phyloP scores from a whole-genome alignment of 2,113 vertebrate genomes.

The Rostratula benghalensis region DNA sequence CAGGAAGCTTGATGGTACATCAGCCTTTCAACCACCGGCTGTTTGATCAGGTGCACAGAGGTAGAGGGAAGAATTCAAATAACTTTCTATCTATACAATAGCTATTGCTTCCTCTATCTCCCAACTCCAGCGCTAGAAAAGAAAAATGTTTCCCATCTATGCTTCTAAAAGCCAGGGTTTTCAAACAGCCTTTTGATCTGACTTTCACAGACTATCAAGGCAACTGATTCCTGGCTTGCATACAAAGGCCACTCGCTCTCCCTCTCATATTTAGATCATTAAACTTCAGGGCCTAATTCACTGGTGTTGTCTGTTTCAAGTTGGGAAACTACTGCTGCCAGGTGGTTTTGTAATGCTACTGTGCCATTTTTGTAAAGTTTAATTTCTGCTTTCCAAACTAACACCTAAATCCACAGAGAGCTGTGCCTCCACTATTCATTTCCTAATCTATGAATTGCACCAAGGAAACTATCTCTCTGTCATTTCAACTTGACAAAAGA shows the following conservation, averaged over 20 bases:
- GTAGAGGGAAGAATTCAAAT: constrained; percentile 9
- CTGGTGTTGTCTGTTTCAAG: neutral
- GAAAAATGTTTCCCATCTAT: constrained; percentile 26
- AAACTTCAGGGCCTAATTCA: neutral
- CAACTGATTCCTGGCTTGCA: neutral
- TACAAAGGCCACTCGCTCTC: neutral
- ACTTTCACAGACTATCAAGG: neutral
- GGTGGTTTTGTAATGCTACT: neutral
- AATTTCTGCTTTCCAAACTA: neutral
- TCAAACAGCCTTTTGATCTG: constrained; percentile 52
- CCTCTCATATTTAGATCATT: neutral
- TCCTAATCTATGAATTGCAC: neutral
- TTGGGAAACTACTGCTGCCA: neutral
- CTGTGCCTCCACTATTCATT: neutral
- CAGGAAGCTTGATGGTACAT: constrained; percentile 2
- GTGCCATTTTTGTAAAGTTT: neutral
- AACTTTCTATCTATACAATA: neutral
- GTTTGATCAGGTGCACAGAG: constrained; percentile 62
- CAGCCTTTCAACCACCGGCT: neutral
- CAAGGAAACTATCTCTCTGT: neutral
- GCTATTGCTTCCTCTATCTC: constrained; percentile 30
- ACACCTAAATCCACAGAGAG: neutral
- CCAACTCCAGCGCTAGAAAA: neutral
- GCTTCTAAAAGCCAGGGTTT: constrained; percentile 10
- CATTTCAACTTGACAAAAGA: neutral